Conservation (phyloP, 2,888 invertebrate genomes). For the Philhelius pedissequus region DNA sequence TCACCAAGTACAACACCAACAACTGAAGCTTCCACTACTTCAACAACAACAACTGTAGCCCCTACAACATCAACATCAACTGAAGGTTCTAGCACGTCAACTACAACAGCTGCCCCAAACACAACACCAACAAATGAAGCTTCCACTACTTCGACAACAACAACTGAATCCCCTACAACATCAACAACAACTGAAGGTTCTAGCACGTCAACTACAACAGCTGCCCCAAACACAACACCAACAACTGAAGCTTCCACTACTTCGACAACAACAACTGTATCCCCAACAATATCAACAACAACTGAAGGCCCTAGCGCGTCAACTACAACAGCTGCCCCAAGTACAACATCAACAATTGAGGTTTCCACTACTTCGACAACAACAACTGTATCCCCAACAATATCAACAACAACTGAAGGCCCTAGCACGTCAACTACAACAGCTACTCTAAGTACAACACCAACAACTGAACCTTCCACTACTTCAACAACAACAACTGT, state of each 20-base stretch:
- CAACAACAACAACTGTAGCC: no score
- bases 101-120: no score
- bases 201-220: no score
- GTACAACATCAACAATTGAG: background rate
- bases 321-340: no score
- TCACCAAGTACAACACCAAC: no score
- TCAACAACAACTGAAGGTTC: no score
- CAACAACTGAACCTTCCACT: background rate
- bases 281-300: background rate
- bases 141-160: background rate
- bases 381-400: background rate
- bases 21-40: no score
- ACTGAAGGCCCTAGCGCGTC: no score
- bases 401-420: background rate
- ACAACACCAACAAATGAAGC: background rate
- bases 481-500: background rate
- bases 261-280: background rate
- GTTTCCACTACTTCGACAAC: background rate
- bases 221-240: no score
- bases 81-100: no score
- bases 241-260: background rate
- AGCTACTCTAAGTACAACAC: no score
- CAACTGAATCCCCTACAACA: background rate
- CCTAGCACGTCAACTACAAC: background rate
- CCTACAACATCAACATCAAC: no score